Percentiles rank a stretch among this genome's conserved stretches.
These are phyloP conservation scores for Zootoca vivipara DNA, from an alignment of 2,113 vertebrate genomes.

Conservation along the genomic window DNA sequence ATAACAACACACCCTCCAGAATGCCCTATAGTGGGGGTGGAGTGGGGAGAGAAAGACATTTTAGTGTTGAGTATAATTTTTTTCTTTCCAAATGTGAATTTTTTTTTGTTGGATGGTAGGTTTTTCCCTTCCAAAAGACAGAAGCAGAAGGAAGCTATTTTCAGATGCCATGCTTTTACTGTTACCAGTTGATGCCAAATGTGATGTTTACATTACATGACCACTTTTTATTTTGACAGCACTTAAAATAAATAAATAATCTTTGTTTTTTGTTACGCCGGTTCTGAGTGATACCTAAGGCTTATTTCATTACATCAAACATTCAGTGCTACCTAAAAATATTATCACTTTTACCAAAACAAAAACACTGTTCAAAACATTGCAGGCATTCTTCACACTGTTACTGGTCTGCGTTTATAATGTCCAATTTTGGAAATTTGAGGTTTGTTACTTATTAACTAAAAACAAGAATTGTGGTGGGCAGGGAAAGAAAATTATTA, in stretches of 20 bases:
- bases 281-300: not conserved
- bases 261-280: not conserved
- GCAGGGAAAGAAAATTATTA: not conserved
- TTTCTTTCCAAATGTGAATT: slow-evolving; percentile 1
- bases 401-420: not conserved
- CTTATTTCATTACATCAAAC: not conserved
- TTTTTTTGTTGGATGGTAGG: slow-evolving; percentile 22
- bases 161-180: not conserved
- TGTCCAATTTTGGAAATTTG: not conserved
- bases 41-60: not conserved
- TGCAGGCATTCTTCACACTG: not conserved
- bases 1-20: slow-evolving; percentile 88
- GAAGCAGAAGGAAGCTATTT: not conserved
- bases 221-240: not conserved
- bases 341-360: not conserved
- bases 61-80: slow-evolving; percentile 17
- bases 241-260: not conserved
- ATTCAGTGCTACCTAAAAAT: not conserved
- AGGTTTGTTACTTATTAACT: not conserved
- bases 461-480: not conserved
- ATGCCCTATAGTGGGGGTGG: slow-evolving; percentile 71
- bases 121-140: slow-evolving; percentile 3
- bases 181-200: not conserved
- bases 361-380: not conserved
- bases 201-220: not conserved